Base-by-base conservation (phyloP, 2,888 invertebrate species). In the Chirona hameri region DNA sequence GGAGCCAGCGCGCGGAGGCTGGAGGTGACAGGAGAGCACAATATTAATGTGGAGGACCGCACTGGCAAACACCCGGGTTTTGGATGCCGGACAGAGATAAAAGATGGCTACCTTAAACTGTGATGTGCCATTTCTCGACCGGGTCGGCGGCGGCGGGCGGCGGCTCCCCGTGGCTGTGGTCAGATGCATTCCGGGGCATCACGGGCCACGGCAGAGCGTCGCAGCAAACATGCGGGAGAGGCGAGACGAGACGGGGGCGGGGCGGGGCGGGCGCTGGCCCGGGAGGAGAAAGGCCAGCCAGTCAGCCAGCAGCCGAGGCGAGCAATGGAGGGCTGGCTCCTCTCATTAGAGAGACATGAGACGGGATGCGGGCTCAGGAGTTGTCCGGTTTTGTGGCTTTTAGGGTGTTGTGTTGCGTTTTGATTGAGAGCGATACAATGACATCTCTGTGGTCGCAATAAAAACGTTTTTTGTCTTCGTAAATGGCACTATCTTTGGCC, bases 101-200 rank as follows among this genome's bases (percentile, higher is more conserved):
- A 76, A 76, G 76, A 76, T 76, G 76, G 76, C 76, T 76, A 76
- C 76, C 76, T 76, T 76, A 76, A 76, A 76, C 76, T 46, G 76
- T 76, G 76, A 76, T 76, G 76, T 76, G 76, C 76, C 76, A 76
- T 76, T 76, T 76, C 76, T 76, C 76, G 76, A 15, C 24, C 46
- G 27, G 69, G 76, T 76, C 76, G 76, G 76, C 46, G 76, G 76
- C 39, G 31, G 65, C 31, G 72, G 7, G 72, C 31, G 72, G 5
- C 9, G 72, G 18, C 31, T 31, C 72, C 72, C 72, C 72, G 72
- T 7, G 31, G 72, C 18, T 27, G 72, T 0, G 69, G 69, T 27
- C n/a, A 72, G 72, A n/a, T 21, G 24, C 46, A 76, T 39, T 24
- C 76, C 76, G 46, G 76, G 10, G 24, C 21, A 12, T 60, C 24